Evolutionary conservation across 2,888 invertebrate genomes (phyloP).

Genomic region (Trissolcus brochymenae): DNA sequence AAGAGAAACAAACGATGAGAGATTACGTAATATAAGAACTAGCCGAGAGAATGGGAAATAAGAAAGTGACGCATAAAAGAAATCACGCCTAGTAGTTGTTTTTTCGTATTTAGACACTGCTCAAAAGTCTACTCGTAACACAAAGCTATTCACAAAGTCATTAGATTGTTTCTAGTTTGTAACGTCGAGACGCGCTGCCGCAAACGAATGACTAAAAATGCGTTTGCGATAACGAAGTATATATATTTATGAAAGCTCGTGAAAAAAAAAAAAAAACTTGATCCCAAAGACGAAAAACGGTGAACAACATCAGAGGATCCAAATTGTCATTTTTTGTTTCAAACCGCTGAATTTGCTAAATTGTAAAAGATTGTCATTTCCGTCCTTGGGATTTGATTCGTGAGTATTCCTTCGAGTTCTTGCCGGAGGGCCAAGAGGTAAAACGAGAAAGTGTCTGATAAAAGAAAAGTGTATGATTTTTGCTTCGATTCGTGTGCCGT

Average conservation of each 20-base stretch:
- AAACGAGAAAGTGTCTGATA: constrained; percentile 9
- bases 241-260: constrained; percentile 49
- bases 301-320: constrained; percentile 12
- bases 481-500: constrained; percentile 53
- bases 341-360: neutral
- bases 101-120: constrained; percentile 71
- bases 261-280: constrained; percentile 3
- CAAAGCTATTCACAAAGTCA: constrained; percentile 74
- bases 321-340: constrained; percentile 6
- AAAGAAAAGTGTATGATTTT: constrained; percentile 23
- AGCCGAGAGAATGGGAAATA: constrained; percentile 12
- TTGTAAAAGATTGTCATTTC: constrained; percentile 7
- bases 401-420: constrained; percentile 71
- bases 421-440: constrained; percentile 52
- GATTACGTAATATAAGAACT: constrained; percentile 21
- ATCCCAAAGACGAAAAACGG: constrained; percentile 42
- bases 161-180: constrained; percentile 75
- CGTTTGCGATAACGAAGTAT: constrained; percentile 35
- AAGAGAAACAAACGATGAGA: constrained; percentile 5
- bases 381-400: constrained; percentile 65
- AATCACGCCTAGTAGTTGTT: constrained; percentile 53
- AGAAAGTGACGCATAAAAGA: constrained; percentile 40
- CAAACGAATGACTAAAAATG: constrained; percentile 33
- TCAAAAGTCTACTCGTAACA: constrained; percentile 73
- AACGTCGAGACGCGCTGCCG: constrained; percentile 64